Base-by-base conservation (phyloP, 64 coral and sea anemone genomes). In the Stylophora pistillata region DNA sequence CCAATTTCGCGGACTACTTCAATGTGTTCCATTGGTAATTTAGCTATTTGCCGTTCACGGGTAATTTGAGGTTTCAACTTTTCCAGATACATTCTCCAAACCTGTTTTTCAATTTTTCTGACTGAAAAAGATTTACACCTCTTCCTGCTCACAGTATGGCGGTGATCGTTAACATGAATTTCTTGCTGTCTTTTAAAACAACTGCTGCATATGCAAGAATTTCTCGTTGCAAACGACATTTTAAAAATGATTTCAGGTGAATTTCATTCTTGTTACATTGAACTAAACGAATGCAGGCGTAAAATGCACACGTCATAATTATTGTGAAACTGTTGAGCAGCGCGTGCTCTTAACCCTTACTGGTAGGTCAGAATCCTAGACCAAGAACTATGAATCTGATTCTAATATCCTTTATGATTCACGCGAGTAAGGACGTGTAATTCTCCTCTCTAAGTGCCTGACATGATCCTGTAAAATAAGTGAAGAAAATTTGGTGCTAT, bases 151-250 rank as follows among this genome's bases (percentile, higher is more conserved):
- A n/a, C 59, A 62, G 25, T 13, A n/a, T 9, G 7, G 7, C 60
- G 80, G 53, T 33, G 10, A 2, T 83, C 34, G 18, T 26, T 9
- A 66, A n/a, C 25, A 66, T 6, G 53, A 41, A 83, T 32, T 27
- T 69, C 33, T 3, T 83, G 68, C 23, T 21, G 41, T 25, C 80
- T 66, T 62, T 23, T 23, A n/a, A 83, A 83, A 62, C 80, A 83
- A 23, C 27, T 83, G 60, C 80, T 83, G 64, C 80, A 83, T 15
- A 83, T 41, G 62, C 80, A 83, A 23, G 2, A 10, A 31, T 81
- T 64, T 53, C 80, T 13, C 26, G 58, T 0, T 15, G 23, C 32
- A 26, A 34, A 32, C 33, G 64, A 83, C 80, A 83, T 83, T 64
- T 83, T 66, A 1, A 15, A 11, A 37, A 25, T 32, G 3, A 33